A percentile compares a stretch with the other conserved stretches of the same genome.
phyloP scores from a whole-genome alignment of 2,113 vertebrate species.

The Mustela nigripes region DNA sequence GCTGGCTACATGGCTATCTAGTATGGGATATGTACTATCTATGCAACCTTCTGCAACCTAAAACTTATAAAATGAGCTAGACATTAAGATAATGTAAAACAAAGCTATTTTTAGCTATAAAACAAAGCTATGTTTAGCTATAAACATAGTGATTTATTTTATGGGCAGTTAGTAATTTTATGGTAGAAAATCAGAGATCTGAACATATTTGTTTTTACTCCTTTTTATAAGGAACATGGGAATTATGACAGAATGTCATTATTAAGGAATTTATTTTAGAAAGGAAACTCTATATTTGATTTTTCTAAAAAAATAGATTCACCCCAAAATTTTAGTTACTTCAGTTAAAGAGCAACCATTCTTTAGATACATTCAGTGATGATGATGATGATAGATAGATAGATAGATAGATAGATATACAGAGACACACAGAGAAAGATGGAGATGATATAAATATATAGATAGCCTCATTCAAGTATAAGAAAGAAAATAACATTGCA shows the following conservation, averaged over 20 bases:
- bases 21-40: neutral
- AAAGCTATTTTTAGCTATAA: neutral
- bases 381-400: neutral
- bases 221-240: neutral
- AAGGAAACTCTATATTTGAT: neutral
- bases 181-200: neutral
- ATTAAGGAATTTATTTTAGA: slow-evolving; percentile 6
- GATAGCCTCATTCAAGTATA: neutral
- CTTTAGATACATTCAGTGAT: neutral
- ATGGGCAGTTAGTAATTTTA: neutral
- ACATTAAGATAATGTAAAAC: neutral
- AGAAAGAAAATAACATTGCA: neutral
- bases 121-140: neutral
- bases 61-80: neutral
- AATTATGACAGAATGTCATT: neutral
- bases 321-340: neutral
- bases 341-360: neutral
- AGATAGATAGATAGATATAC: neutral
- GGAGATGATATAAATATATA: neutral
- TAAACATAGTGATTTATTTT: neutral
- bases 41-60: neutral
- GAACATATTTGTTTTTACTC: neutral
- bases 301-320: neutral
- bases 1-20: neutral
- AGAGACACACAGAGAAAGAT: neutral